phyloP scores from a whole-genome alignment of 1,140 invertebrate species.

The Drosophila yakuba region DNA sequence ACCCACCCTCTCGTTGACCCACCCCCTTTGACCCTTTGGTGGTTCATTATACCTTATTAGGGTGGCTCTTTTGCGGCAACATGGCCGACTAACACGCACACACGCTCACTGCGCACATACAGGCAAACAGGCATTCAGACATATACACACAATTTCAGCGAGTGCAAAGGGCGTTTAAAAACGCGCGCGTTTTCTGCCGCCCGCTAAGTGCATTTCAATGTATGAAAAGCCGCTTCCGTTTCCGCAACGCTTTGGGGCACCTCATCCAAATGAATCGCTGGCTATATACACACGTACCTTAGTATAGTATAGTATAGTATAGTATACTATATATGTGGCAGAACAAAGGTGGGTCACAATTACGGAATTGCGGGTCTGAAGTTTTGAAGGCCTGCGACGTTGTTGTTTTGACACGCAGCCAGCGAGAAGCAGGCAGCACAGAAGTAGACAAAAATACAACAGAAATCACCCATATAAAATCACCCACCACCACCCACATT shows the following conservation, averaged over 20 bases:
- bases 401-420: slow-evolving; percentile 83
- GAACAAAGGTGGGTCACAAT: slow-evolving; percentile 35
- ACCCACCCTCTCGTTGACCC: slow-evolving; percentile 15
- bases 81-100: slow-evolving; percentile 63
- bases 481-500: slow-evolving; percentile 4
- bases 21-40: slow-evolving; percentile 23
- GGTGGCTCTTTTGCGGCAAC: slow-evolving; percentile 51
- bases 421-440: slow-evolving; percentile 31
- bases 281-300: not conserved
- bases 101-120: not conserved
- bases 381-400: slow-evolving; percentile 18
- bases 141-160: slow-evolving; percentile 1
- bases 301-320: not conserved
- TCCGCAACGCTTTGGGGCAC: slow-evolving; percentile 18
- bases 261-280: slow-evolving; percentile 23
- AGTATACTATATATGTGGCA: not conserved
- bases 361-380: slow-evolving; percentile 8
- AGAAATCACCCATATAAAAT: slow-evolving; percentile 29
- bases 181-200: slow-evolving; percentile 65
- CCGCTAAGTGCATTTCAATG: slow-evolving; percentile 77
- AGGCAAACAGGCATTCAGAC: not conserved
- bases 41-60: slow-evolving; percentile 31
- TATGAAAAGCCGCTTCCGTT: slow-evolving; percentile 54
- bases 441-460: not conserved
- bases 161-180: slow-evolving; percentile 61